These are phyloP conservation scores for Sinocyclocheilus grahami DNA, from an alignment of 2,113 vertebrate species.

Conservation along the genomic window DNA sequence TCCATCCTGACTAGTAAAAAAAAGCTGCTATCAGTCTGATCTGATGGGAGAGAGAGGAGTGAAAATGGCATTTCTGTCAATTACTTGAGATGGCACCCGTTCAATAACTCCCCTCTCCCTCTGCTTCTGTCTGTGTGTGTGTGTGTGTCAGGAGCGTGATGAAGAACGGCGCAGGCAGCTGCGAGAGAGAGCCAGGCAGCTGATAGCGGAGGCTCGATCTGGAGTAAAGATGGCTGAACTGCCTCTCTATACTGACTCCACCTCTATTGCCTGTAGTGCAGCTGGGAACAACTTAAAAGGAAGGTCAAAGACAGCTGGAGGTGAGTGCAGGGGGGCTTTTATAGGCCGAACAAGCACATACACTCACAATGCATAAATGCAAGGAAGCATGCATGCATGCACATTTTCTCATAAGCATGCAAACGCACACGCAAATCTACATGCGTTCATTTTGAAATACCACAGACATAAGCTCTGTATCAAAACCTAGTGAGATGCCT, in stretches of 20 bases:
- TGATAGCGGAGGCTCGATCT: slow-evolving; percentile 99
- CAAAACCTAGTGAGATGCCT: neutral
- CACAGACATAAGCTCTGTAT: neutral
- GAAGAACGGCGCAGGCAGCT: slow-evolving; percentile 95
- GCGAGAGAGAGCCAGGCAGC: slow-evolving; percentile 96
- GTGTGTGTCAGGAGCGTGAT: slow-evolving; percentile 86
- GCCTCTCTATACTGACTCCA: slow-evolving; percentile 82
- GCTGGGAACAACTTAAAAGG: slow-evolving; percentile 88
- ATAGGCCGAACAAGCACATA: slow-evolving; percentile 36
- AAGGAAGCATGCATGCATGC: neutral
- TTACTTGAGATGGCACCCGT: slow-evolving; percentile 92
- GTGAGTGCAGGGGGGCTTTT: slow-evolving; percentile 76
- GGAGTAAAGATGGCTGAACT: slow-evolving; percentile 99
- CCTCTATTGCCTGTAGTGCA: slow-evolving; percentile 64
- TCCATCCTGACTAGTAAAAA: slow-evolving; percentile 72
- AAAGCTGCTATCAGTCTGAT: slow-evolving; percentile 79
- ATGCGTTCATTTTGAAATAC: neutral
- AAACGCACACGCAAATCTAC: neutral
- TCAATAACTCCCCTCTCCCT: slow-evolving; percentile 82
- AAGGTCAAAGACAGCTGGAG: slow-evolving; percentile 88
- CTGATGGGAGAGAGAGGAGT: slow-evolving; percentile 81
- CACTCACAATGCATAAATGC: slow-evolving; percentile 39
- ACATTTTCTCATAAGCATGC: slow-evolving; percentile 12
- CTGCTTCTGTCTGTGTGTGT: slow-evolving; percentile 47
- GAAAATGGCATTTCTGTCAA: slow-evolving; percentile 99